Base-by-base conservation (phyloP, 2,888 invertebrate genomes). In the Lithophane semibrunnea region DNA sequence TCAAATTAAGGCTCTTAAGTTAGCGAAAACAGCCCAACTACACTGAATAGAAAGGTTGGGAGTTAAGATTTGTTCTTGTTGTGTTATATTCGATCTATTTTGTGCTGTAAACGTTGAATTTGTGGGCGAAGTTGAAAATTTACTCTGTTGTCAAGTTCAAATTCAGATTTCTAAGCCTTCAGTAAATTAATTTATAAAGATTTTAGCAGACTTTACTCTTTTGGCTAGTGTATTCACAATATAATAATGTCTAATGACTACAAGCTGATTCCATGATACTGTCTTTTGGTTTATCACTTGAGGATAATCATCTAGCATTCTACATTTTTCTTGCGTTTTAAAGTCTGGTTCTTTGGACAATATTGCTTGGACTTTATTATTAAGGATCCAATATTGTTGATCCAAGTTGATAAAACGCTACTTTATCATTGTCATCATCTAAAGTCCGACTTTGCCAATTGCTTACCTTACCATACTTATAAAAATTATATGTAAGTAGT, bases 11-110 rank as follows among this genome's bases (percentile, higher is more conserved):
- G 60, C 47, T 63, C 61, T 70, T 56, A 56, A 75, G 68, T 85
- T 70, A 44, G 29, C 37, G 82, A 73, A 63, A 72, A 72, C 76
- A 72, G 21, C 29, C 63, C 21, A 69, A 73, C 68, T 58, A 44
- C 29, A 47, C 29, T 81, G 54, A 81, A 85, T 76, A 44, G 71
- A 73, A 69, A 75, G 61, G 74, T 68, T 71, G 21, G 21, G 54
- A 60, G 70, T 80, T 75, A n/a, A 81, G 76, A 76, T 85, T 81
- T 85, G 72, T 83, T 76, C 18, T 72, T 75, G 54, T 72, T 78
- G 52, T 83, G 18, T 83, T 60, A 12, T 24, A 71, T 16, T 24
- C 13, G 52, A 52, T 77, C 37, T 77, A 44, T 72, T 63, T 54
- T 75, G 37, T 60, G 37, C 63, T 68, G 37, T 18, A 42, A 52